Conservation (phyloP, 2,888 invertebrate species). For the Phyllotreta striolata region DNA sequence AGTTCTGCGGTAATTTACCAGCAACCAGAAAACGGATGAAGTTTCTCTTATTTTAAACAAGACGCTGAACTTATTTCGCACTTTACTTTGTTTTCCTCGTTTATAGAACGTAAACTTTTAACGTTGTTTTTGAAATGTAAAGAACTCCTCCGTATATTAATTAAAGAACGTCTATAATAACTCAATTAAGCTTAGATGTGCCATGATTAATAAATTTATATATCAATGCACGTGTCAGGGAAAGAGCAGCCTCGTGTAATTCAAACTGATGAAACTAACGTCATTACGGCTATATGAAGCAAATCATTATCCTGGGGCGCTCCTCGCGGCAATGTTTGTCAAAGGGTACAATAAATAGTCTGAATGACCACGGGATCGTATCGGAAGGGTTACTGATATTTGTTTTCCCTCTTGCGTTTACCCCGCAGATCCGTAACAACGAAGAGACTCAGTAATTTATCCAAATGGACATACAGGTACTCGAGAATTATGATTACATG, state of each 20-base stretch:
- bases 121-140: no score
- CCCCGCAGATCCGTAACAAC: conserved; percentile 37
- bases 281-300: conserved; percentile 23
- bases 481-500: conserved; percentile 1
- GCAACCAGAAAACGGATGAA: no score
- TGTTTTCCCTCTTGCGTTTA: conserved; percentile 46
- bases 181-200: no score
- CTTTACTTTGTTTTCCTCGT: no score
- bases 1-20: conserved; percentile 23
- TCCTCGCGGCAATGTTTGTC: conserved; percentile 38
- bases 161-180: no score
- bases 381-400: conserved; percentile 47
- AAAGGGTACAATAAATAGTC: conserved; percentile 48
- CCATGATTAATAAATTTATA: conserved; percentile 7
- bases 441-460: conserved; percentile 29
- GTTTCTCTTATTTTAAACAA: no score
- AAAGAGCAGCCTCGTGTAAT: conserved; percentile 22
- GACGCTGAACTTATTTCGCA: no score
- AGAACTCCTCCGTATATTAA: no score
- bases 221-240: neutral
- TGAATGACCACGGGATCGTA: conserved; percentile 42
- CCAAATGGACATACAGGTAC: neutral
- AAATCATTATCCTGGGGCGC: conserved; percentile 24
- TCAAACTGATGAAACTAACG: conserved; percentile 25
- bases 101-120: no score